Percentiles rank a stretch among this genome's conserved stretches.
phyloP scores from a whole-genome alignment of 2,888 invertebrate species.

The Leucoptera coffeella region DNA sequence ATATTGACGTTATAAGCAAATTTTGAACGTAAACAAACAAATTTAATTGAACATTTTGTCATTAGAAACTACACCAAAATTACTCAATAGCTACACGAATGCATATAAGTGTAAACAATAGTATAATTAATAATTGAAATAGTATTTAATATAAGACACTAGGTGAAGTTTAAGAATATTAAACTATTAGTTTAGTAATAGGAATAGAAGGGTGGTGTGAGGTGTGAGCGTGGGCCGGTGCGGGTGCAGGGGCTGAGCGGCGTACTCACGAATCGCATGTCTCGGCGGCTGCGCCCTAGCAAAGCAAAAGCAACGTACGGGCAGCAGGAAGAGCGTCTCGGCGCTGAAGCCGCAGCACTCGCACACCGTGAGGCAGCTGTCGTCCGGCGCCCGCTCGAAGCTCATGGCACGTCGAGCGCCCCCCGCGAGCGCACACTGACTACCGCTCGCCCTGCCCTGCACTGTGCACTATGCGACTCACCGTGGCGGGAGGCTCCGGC shows the following conservation, averaged over 20 bases:
- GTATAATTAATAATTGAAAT: no score
- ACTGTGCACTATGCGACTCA: constrained; percentile 5
- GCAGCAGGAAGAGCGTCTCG: constrained; percentile 39
- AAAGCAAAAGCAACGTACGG: constrained; percentile 47
- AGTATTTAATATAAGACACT: no score
- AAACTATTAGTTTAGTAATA: no score
- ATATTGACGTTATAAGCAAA: no score
- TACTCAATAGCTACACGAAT: no score
- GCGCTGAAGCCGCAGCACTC: constrained; percentile 51
- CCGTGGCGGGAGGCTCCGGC: constrained; percentile 25
- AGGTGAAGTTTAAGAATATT: no score
- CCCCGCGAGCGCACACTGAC: constrained; percentile 23
- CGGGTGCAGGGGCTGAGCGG: constrained; percentile 11
- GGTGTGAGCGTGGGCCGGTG: constrained; percentile 25
- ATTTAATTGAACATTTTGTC: no score
- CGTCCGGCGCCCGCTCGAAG: constrained; percentile 43
- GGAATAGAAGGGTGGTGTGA: no score
- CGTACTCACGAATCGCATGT: constrained; percentile 47
- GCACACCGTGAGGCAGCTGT: constrained; percentile 44
- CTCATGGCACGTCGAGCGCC: constrained; percentile 46
- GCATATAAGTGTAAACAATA: no score
- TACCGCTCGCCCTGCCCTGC: constrained; percentile 19
- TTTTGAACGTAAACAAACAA: no score
- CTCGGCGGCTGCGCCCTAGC: constrained; percentile 21
- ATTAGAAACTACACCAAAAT: no score